Evolutionary conservation across 2,797 vertebrate species (phyloP), one percentile per base, ranked within the genome.

Genomic region (Tokudaia tokunoshimensis): DNA sequence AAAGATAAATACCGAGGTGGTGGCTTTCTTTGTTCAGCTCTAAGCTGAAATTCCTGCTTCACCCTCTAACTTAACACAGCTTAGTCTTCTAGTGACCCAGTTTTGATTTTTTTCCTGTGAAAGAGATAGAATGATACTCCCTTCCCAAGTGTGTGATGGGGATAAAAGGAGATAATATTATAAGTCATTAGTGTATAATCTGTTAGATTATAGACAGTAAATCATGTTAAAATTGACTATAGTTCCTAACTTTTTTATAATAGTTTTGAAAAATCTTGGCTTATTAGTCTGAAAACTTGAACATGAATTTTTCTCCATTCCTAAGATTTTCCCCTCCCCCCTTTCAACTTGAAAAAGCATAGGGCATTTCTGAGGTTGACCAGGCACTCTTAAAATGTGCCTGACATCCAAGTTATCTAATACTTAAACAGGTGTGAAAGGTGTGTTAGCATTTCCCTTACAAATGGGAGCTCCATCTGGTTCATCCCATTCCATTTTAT

Each of bases 11-110:
- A 83, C n/a, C 6, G 14, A 65, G 12, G 1, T 44, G 12, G 1
- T 44, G 26, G 17, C 44, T 94, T 93, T 84, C 47, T 92, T 91
- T 95, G 72, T 91, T 91, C n/a, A 85, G 55, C 82, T 6, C 20
- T 79, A 57, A 4, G 3, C 59, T 82, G 52, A n/a, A 85, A 79
- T 88, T 41, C 15, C 34, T n/a, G 6, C n/a, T 90, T 47, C 34
- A 55, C 6, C 3, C 9, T 10, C 10, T 67, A 34, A 8, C 4
- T 24, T 70, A 55, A 44, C 50, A 63, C 50, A 82, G 47, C 24
- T 88, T 37, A 76, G 12, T 24, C 10, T 93, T 80, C 61, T 13
- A 26, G 34, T 80, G 19, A 41, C 44, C 93, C n/a, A n/a, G 61
- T 22, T 47, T 95, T 82, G 29, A 1, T 29, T 41, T 95, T 82